phyloP scores from a whole-genome alignment of 2,113 vertebrate genomes.

The Sapajus apella region DNA sequence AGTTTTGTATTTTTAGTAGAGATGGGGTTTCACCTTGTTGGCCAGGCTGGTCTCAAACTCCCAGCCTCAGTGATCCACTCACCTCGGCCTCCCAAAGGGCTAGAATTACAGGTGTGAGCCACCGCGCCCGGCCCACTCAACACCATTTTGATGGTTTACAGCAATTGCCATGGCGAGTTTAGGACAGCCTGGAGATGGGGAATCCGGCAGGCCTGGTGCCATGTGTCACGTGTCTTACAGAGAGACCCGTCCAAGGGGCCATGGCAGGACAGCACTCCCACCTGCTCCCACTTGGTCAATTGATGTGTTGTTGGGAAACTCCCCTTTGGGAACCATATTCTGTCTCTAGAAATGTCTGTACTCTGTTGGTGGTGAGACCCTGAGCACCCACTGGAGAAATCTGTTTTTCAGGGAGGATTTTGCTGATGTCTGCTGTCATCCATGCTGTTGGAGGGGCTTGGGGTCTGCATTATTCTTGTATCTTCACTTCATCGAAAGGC shows the following conservation, averaged over 20 bases:
- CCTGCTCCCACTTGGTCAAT: background rate
- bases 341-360: background rate
- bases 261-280: background rate
- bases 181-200: background rate
- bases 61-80: too few relatives aligned
- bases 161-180: fast-evolving
- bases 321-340: background rate
- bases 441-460: background rate
- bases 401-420: background rate
- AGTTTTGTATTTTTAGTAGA: too few relatives aligned
- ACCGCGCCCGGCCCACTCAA: too few relatives aligned
- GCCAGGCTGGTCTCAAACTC: too few relatives aligned
- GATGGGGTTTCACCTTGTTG: too few relatives aligned
- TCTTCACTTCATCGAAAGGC: background rate
- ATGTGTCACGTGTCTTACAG: fast-evolving
- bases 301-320: background rate
- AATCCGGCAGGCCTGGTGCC: background rate
- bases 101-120: too few relatives aligned
- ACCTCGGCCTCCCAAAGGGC: too few relatives aligned
- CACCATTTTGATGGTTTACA: background rate
- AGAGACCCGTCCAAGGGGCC: background rate
- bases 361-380: background rate
- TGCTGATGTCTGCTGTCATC: background rate
- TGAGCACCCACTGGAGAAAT: background rate
- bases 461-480: background rate